A percentile compares a stretch with the other conserved stretches of the same genome.
These are phyloP conservation scores for Phenacoccus solenopsis DNA, from an alignment of 1,140 invertebrate genomes.

Conservation along the genomic window DNA sequence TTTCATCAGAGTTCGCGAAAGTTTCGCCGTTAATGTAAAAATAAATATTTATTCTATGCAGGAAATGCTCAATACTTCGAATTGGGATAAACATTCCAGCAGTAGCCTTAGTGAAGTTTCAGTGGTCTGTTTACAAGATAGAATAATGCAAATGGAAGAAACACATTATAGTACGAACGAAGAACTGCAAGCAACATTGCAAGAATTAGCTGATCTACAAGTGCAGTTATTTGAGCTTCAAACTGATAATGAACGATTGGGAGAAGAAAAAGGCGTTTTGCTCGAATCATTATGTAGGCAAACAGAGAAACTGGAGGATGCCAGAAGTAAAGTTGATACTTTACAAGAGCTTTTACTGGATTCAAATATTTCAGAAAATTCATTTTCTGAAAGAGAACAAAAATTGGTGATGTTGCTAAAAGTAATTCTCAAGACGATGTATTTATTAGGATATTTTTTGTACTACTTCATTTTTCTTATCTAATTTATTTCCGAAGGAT, in stretches of 20 bases:
- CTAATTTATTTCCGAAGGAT: conserved; percentile 36
- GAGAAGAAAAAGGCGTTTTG: conserved; percentile 75
- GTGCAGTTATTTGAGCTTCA: conserved; percentile 72
- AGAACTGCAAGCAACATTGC: conserved; percentile 85
- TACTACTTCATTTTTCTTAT: not conserved
- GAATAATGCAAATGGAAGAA: conserved; percentile 82
- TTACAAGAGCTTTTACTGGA: conserved; percentile 53
- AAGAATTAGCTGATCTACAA: conserved; percentile 80
- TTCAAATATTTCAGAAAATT: conserved; percentile 36
- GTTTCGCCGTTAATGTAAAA: too few species aligned
- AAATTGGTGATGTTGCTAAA: conserved; percentile 76
- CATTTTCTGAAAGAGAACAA: conserved; percentile 58
- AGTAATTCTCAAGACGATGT: conserved; percentile 37
- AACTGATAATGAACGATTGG: conserved; percentile 69
- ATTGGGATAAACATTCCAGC: conserved; percentile 78
- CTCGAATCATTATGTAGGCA: conserved; percentile 83
- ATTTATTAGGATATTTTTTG: too few species aligned
- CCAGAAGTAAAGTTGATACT: conserved; percentile 53
- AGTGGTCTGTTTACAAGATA: conserved; percentile 81
- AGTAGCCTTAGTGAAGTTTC: conserved; percentile 77
- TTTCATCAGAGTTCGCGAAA: not conserved
- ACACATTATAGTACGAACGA: conserved; percentile 84
- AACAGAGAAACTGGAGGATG: conserved; percentile 79
- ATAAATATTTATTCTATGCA: conserved; percentile 23
- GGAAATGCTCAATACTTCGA: conserved; percentile 48